Evolutionary conservation across 2,797 vertebrate genomes (phyloP).

Genomic region (Onychomys leucogaster): DNA sequence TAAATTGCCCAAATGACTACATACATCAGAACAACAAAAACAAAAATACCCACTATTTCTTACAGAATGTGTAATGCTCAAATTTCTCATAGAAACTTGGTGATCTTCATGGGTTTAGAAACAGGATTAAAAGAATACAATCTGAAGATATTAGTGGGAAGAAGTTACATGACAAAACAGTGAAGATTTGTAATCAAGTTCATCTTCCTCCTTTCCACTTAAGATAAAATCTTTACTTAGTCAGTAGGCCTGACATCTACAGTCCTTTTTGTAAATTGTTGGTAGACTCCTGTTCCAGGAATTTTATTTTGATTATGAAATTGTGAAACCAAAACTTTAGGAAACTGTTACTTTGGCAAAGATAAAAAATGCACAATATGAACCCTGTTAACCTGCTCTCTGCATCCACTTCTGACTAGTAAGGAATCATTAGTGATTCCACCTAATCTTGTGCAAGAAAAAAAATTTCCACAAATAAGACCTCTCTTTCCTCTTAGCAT

Average conservation of each 20-base stretch:
- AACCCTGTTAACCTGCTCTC: neutral
- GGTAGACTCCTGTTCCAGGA: neutral
- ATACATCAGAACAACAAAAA: neutral
- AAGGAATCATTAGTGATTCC: neutral
- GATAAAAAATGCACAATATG: neutral
- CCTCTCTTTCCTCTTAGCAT: neutral
- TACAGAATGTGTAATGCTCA: neutral
- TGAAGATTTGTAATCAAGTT: neutral
- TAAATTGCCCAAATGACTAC: neutral
- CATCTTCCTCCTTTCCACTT: neutral
- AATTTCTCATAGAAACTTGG: slow-evolving; percentile 42
- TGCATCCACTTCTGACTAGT: neutral
- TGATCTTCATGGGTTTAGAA: slow-evolving; percentile 24
- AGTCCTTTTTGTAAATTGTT: neutral
- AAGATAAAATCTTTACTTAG: neutral
- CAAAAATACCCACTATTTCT: neutral
- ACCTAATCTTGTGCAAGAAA: neutral
- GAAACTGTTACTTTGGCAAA: neutral
- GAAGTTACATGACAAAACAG: neutral
- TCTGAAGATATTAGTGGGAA: neutral
- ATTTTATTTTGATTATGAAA: slow-evolving; percentile 52
- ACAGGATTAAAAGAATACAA: slow-evolving; percentile 34
- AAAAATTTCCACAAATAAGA: neutral
- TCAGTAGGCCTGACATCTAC: neutral
- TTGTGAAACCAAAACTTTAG: neutral